These are phyloP conservation scores for Plebejus anna DNA, from an alignment of 2,888 invertebrate species.

Conservation along the genomic window DNA sequence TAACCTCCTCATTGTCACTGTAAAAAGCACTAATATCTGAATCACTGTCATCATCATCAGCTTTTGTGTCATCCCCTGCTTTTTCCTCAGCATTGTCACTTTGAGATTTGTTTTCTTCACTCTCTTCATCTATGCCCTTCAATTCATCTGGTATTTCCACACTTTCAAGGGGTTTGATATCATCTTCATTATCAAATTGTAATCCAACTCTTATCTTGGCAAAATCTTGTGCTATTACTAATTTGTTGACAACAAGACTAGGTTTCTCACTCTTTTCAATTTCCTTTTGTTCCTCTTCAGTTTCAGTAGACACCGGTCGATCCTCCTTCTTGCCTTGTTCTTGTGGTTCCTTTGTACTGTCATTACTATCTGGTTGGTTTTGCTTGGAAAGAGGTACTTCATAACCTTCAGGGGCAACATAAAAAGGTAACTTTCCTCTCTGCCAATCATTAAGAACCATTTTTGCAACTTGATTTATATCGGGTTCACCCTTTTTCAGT, in stretches of 20 bases:
- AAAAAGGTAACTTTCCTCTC: slow-evolving; percentile 97
- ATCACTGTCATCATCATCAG: slow-evolving; percentile 69
- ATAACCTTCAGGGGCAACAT: slow-evolving; percentile 91
- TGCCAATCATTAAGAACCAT: slow-evolving; percentile 99
- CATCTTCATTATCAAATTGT: slow-evolving; percentile 83
- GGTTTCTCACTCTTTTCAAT: slow-evolving; percentile 51
- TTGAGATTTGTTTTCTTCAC: slow-evolving; percentile 49
- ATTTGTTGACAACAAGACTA: slow-evolving; percentile 60
- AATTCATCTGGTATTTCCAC: slow-evolving; percentile 64
- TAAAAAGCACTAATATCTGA: slow-evolving; percentile 85
- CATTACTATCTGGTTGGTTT: slow-evolving; percentile 46
- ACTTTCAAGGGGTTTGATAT: slow-evolving; percentile 80
- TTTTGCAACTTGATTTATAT: slow-evolving; percentile 91
- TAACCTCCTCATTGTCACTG: slow-evolving; percentile 82
- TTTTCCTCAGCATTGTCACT: slow-evolving; percentile 48
- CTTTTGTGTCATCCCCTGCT: slow-evolving; percentile 29
- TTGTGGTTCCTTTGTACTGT: slow-evolving; percentile 38
- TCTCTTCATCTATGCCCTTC: slow-evolving; percentile 67
- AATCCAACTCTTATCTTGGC: slow-evolving; percentile 88
- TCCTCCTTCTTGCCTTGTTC: slow-evolving; percentile 50
- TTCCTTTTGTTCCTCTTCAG: slow-evolving; percentile 46
- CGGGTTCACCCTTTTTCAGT: slow-evolving; percentile 98
- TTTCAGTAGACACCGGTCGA: slow-evolving; percentile 51
- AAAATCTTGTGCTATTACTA: slow-evolving; percentile 88
- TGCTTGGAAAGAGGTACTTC: slow-evolving; percentile 82